Conservation (phyloP, 2,113 vertebrate genomes). For the Sylvicapra grimmia region DNA sequence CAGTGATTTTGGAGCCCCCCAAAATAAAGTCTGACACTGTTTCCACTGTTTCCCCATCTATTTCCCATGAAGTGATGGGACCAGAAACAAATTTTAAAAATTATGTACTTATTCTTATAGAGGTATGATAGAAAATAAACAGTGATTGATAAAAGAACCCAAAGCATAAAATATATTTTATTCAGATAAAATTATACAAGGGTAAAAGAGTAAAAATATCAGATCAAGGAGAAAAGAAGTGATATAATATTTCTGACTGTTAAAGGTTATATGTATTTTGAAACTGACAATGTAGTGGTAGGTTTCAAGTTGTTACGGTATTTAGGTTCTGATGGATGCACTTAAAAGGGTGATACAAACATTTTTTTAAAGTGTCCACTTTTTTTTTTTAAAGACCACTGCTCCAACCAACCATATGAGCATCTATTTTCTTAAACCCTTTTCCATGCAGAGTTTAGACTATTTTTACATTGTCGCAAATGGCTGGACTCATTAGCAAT, state of each 20-base stretch:
- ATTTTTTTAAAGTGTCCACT: not conserved
- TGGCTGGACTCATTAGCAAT: not conserved
- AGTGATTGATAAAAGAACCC: not conserved
- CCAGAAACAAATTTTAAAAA: not conserved
- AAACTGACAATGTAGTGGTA: not conserved
- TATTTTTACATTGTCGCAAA: not conserved
- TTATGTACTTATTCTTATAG: not conserved
- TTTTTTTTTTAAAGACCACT: too few species aligned
- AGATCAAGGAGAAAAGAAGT: not conserved
- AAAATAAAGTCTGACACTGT: too few species aligned
- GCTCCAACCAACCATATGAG: not conserved
- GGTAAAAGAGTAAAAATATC: not conserved
- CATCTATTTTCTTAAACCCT: not conserved
- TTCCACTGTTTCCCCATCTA: too few species aligned
- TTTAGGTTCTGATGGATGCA: not conserved
- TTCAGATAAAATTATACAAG: not conserved
- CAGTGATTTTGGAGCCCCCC: too few species aligned
- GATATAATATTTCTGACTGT: not conserved
- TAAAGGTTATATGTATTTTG: not conserved
- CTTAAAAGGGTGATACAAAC: not conserved
- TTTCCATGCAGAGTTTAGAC: not conserved
- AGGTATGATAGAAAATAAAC: not conserved
- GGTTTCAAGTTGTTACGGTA: not conserved
- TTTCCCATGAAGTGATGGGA: too few species aligned
- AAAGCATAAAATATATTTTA: not conserved